phyloP scores from a whole-genome alignment of 2,888 invertebrate species.

The Apomyelois bistriatella region DNA sequence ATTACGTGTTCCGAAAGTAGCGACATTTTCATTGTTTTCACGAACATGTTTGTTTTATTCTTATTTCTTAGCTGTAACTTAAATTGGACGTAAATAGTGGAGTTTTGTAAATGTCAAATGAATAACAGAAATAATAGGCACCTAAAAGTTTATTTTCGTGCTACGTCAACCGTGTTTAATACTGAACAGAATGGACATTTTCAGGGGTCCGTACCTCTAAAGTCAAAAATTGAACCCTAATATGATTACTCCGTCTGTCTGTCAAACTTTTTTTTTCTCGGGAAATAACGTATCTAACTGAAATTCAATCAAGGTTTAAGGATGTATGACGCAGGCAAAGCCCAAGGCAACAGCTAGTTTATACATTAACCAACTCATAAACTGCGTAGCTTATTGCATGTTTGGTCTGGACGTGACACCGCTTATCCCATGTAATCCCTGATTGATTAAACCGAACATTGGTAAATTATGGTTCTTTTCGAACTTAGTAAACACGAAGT shows the following conservation, averaged over 20 bases:
- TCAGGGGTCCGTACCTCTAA: no score
- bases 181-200: no score
- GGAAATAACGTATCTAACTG: no score
- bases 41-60: not conserved
- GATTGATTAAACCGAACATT: not conserved
- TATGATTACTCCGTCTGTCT: no score
- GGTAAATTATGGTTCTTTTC: not conserved
- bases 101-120: not conserved
- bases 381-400: not conserved
- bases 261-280: no score
- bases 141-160: no score
- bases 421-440: not conserved
- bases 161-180: no score
- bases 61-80: not conserved
- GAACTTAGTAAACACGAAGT: not conserved
- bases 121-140: not conserved
- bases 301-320: no score
- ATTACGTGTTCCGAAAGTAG: slow-evolving; percentile 4
- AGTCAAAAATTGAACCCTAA: no score
- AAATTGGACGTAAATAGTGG: not conserved
- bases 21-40: slow-evolving; percentile 7
- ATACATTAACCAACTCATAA: not conserved
- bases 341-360: no score
- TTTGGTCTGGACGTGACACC: not conserved
- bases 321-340: no score